A percentile compares a stretch with the other conserved stretches of the same genome.
Conservation (phyloP, 2,888 invertebrate genomes). For the Synergus umbraculus region DNA sequence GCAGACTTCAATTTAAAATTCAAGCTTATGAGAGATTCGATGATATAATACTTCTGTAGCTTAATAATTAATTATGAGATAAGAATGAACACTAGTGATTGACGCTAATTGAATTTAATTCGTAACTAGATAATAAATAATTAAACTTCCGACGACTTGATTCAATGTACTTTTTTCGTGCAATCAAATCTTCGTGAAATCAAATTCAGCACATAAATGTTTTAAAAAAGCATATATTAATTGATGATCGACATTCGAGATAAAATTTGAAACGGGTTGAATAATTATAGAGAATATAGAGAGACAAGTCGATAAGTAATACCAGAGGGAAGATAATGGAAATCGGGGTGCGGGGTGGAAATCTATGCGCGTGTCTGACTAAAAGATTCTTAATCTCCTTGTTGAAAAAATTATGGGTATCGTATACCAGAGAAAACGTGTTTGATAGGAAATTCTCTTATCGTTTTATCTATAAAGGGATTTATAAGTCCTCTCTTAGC, state of each 20-base stretch:
- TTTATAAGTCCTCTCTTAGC: not conserved
- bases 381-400: constrained; percentile 28
- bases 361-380: constrained; percentile 26
- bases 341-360: not conserved
- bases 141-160: too few species aligned
- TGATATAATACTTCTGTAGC: not conserved
- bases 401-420: constrained; percentile 17
- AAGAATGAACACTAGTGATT: too few species aligned
- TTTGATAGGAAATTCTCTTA: constrained; percentile 15
- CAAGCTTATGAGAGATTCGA: not conserved
- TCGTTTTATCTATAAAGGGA: constrained; percentile 4
- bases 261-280: not conserved
- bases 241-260: not conserved
- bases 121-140: too few species aligned
- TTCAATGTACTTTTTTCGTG: too few species aligned
- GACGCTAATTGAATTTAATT: not conserved
- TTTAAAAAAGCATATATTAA: not conserved
- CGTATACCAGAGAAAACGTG: constrained; percentile 31
- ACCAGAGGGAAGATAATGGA: not conserved
- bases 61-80: not conserved
- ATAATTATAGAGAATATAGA: not conserved
- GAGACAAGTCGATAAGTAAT: not conserved
- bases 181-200: too few species aligned
- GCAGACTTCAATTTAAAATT: not conserved
- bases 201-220: not conserved